A percentile compares a stretch with the other conserved stretches of the same genome.
Evolutionary conservation across 2,888 invertebrate genomes (phyloP).

Genomic region (Acleris holmiana): DNA sequence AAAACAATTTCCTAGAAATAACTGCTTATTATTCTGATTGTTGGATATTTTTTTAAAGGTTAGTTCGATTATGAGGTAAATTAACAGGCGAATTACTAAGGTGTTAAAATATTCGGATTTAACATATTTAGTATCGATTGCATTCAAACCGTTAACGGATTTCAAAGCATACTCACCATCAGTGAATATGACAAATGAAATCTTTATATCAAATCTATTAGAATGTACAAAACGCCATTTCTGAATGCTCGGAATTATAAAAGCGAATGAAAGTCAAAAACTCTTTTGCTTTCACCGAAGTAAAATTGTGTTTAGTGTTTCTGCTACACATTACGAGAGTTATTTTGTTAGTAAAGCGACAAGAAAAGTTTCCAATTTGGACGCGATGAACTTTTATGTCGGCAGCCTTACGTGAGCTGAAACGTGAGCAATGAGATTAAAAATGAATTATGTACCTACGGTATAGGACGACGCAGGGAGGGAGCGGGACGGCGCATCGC

Average conservation of each 20-base stretch:
- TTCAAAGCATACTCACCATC: too few relatives aligned
- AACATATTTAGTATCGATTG: too few relatives aligned
- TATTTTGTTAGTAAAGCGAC: constrained; percentile 51
- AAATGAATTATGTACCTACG: constrained; percentile 76
- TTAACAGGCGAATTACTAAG: not conserved
- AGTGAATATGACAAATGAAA: too few relatives aligned
- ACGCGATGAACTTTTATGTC: constrained; percentile 78
- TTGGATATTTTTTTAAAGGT: constrained; percentile 6
- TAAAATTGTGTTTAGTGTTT: constrained; percentile 36
- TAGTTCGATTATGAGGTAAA: constrained; percentile 5
- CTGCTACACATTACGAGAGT: constrained; percentile 32
- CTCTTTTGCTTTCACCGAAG: constrained; percentile 17
- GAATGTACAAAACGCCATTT: not conserved
- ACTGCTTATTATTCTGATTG: constrained; percentile 27
- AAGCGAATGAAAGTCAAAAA: constrained; percentile 8
- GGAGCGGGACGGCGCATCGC: constrained; percentile 45
- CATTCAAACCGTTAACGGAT: too few relatives aligned
- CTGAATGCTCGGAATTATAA: constrained; percentile 4
- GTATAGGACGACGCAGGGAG: constrained; percentile 61
- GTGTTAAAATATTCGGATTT: too few relatives aligned
- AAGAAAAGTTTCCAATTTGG: constrained; percentile 74
- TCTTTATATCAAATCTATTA: too few relatives aligned
- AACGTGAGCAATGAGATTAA: constrained; percentile 79
- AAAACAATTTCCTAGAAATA: constrained; percentile 57
- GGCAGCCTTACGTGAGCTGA: constrained; percentile 78